A percentile compares a stretch with the other conserved stretches of the same genome.
Conservation (phyloP, 2,888 invertebrate genomes). For the Catocala fraxini region DNA sequence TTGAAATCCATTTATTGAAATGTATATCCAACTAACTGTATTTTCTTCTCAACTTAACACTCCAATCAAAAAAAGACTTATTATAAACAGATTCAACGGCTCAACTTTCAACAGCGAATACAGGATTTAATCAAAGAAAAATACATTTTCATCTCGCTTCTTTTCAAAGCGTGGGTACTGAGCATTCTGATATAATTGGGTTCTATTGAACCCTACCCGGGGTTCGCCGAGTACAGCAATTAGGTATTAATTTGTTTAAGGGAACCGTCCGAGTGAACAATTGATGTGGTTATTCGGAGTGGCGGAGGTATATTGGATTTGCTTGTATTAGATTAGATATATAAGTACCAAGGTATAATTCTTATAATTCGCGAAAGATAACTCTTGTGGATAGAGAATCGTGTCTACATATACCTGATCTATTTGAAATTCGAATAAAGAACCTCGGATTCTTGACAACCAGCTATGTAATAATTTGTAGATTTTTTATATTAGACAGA, state of each 20-base stretch:
- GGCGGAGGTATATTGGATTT: conserved; percentile 39
- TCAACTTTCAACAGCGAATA: conserved; percentile 12
- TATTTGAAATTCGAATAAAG: too few species aligned
- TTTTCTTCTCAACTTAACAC: neutral
- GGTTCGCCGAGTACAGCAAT: conserved; percentile 55
- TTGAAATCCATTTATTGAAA: too few species aligned
- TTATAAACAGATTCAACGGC: conserved; percentile 5
- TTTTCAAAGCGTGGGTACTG: conserved; percentile 37
- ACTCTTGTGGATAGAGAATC: too few species aligned
- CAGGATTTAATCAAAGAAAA: conserved; percentile 59
- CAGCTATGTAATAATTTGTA: too few species aligned
- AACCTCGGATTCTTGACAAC: too few species aligned
- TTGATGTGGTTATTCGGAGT: conserved; percentile 58
- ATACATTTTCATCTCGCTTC: conserved; percentile 43
- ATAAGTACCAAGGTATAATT: conserved; percentile 12
- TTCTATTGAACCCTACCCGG: conserved; percentile 45
- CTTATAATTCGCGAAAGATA: too few species aligned
- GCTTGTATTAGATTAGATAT: conserved; percentile 37
- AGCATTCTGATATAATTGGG: conserved; percentile 52
- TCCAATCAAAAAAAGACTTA: conserved; percentile 2
- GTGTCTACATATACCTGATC: too few species aligned
- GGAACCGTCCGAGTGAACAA: conserved; percentile 59
- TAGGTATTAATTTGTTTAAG: conserved; percentile 68
- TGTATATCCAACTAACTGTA: too few species aligned
- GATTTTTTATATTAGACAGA: too few species aligned